Base-by-base conservation (phyloP, 2,888 invertebrate species). In the Sthenelais limicola region DNA sequence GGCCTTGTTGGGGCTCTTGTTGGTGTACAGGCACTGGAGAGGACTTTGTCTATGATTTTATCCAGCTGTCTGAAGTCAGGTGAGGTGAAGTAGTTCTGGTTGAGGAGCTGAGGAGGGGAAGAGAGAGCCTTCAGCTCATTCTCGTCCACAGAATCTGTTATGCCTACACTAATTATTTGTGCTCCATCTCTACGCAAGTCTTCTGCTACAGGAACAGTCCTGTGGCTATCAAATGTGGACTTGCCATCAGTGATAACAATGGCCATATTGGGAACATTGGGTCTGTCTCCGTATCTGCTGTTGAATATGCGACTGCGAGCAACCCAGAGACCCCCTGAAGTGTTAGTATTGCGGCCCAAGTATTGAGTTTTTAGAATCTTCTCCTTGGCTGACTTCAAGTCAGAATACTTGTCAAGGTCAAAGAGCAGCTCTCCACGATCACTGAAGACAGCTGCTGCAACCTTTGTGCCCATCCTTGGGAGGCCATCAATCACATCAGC, bases 221-320 rank as follows among this genome's bases (percentile, higher is more conserved):
- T 9, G 9, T 43, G 43, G 12, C 43, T 43, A 43, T 43, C 43
- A 43, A 15, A 9, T 43, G 66, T 62, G 4, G 66, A 38, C n/a
- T 24, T 7, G 35, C 66, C 66, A 33, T 62, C 66, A 12, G 66
- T 62, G 66, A 62, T 35, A 4, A 62, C n/a, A n/a, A 62, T 62
- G 38, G 66, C 66, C 38, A 62, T 28, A 38, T 62, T 62, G n/a
- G 35, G 66, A 12, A 21, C 47, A 43, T 43, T 18, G 12, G 47
- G 47, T 43, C 47, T 43, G 18, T 43, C 47, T 18, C 47, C 47
- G 12, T 18, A 12, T 18, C n/a, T n/a, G n/a, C n/a, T n/a, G n/a
- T n/a, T n/a, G n/a, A n/a, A n/a, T n/a, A n/a, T n/a, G n/a, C n/a
- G n/a, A n/a, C n/a, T n/a, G n/a, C 47, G 12, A 12, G 18, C n/a